These are phyloP conservation scores for Pangasius sanitwongsei DNA, from an alignment of 2,797 vertebrate genomes.

Conservation along the genomic window DNA sequence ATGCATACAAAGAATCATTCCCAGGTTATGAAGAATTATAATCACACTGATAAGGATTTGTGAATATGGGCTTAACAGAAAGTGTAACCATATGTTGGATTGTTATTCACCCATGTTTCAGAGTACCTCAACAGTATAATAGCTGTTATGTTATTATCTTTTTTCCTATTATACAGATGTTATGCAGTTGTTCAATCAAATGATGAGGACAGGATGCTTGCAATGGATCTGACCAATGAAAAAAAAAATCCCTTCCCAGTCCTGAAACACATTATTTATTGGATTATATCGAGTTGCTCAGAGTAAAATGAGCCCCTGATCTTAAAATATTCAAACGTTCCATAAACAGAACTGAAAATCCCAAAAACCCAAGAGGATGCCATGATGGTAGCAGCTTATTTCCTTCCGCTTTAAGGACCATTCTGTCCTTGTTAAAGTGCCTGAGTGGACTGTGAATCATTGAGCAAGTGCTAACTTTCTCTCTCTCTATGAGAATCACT, in stretches of 20 bases:
- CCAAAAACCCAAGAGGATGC: neutral
- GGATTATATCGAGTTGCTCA: neutral
- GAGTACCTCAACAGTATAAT: neutral
- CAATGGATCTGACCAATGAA: neutral
- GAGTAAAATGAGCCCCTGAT: neutral
- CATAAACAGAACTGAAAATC: constrained; percentile 2
- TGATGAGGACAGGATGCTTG: constrained; percentile 8
- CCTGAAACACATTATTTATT: neutral
- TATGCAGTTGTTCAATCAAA: neutral
- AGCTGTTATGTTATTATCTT: neutral
- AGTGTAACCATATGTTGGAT: neutral
- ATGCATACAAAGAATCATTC: neutral
- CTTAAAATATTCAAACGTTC: constrained; percentile 7
- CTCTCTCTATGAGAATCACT: constrained; percentile 17
- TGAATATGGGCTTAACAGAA: neutral
- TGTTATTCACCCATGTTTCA: neutral
- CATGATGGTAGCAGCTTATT: neutral
- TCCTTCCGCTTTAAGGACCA: constrained; percentile 11
- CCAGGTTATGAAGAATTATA: neutral
- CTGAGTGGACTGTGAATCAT: constrained; percentile 35
- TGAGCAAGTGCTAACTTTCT: constrained; percentile 22
- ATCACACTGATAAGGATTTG: neutral
- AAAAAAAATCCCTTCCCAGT: neutral
- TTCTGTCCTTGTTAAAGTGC: constrained; percentile 46
- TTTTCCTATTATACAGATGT: constrained; percentile 2